Base-by-base conservation (phyloP, 2,888 invertebrate species). In the Altica lythri region DNA sequence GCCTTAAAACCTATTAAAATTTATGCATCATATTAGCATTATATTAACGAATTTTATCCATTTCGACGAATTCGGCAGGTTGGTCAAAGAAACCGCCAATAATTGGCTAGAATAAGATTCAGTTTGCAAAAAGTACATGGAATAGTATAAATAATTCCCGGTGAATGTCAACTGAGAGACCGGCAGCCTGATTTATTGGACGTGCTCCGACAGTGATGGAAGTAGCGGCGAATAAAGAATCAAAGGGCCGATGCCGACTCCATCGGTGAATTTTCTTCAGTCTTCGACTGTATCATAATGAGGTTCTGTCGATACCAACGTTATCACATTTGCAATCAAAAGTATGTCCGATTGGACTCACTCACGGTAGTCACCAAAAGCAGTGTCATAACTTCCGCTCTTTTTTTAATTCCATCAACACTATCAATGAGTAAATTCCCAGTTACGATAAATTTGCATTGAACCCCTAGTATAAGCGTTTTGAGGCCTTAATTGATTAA, bases 191-290 rank as follows among this genome's bases (percentile, higher is more conserved):
- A 75, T 76, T 76, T 76, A 76, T 75, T 67, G 68, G 70, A 73
- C 71, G 62, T 61, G 62, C 61, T 67, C 65, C 69, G 75, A 75
- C 74, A 75, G 73, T 75, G 75, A 76, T 76, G 74, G 74, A 76
- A 75, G 72, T 70, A 69, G 73, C 73, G 73, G 75, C 68, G 73
- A 71, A 74, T 74, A 73, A 73, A 73, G 71, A 73, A 74, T 74
- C 75, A 74, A 74, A 74, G 72, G 66, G 67, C 64, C 58, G 58
- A 37, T 40, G 38, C 40, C 49, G 49, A 46, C 27, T 46, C 45
- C 51, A 52, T 17, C 14, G 47, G 17, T 34, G 27, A 13, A 43
- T 53, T 49, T 43, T 53, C 49, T 47, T 35, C 30, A 46, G 12
- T 45, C 45, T 40, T 43, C 16, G 57, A 57, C 59, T 54, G 54